Evolutionary conservation across 2,888 invertebrate genomes (phyloP).

Genomic region (Nemurella pictetii): DNA sequence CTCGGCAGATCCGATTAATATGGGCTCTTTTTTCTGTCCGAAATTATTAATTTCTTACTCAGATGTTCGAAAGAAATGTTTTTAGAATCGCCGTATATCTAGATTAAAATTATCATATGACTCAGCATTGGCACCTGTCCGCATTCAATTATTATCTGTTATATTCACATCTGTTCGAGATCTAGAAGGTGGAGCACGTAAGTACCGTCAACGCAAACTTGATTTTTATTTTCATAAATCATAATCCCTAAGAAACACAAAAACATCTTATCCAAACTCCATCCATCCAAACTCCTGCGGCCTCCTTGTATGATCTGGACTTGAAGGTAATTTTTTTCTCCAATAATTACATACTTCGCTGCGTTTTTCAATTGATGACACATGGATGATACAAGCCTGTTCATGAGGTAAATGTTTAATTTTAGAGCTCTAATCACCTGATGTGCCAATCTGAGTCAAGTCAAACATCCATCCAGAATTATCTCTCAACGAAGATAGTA

Average conservation of each 20-base stretch:
- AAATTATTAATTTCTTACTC: neutral
- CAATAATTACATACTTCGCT: too few species aligned
- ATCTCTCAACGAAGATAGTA: neutral
- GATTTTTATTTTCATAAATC: too few species aligned
- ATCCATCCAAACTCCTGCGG: too few species aligned
- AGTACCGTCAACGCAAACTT: neutral
- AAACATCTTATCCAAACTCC: too few species aligned
- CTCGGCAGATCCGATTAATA: neutral
- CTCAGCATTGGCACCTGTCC: conserved; percentile 22
- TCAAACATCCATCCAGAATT: neutral
- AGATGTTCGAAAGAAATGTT: conserved; percentile 1
- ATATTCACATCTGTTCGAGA: conserved; percentile 6
- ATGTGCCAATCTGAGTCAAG: neutral
- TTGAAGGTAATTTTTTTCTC: too few species aligned
- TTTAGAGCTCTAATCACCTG: neutral
- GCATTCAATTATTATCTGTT: neutral
- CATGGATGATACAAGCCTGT: neutral
- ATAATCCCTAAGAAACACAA: too few species aligned
- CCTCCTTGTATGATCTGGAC: too few species aligned
- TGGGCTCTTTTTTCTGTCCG: neutral
- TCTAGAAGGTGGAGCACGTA: neutral
- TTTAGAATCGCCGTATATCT: neutral
- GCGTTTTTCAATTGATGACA: neutral
- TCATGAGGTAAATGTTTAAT: neutral
- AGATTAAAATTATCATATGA: conserved; percentile 15